A percentile compares a stretch with the other conserved stretches of the same genome.
These are phyloP conservation scores for Acanthisitta chloris DNA, from an alignment of 2,113 vertebrate genomes.

Conservation along the genomic window DNA sequence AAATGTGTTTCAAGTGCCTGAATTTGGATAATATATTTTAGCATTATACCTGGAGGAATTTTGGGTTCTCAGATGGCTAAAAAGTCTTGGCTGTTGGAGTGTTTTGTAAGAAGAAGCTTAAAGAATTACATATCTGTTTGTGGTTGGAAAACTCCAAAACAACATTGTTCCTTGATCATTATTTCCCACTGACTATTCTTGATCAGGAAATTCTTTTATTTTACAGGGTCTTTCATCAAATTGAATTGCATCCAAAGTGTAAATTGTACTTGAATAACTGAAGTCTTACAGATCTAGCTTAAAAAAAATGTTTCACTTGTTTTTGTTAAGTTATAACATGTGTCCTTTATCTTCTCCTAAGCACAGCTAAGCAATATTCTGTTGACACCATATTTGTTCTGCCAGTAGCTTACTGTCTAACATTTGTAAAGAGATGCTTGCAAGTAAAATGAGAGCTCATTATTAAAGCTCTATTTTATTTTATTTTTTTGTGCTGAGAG, in stretches of 20 bases:
- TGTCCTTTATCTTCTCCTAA: neutral
- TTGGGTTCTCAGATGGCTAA: neutral
- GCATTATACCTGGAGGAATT: neutral
- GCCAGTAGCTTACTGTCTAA: neutral
- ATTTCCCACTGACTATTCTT: neutral
- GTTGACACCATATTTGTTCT: neutral
- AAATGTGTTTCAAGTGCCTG: neutral
- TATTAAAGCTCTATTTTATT: neutral
- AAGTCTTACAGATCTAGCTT: neutral
- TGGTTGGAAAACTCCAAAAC: neutral
- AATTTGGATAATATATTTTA: neutral
- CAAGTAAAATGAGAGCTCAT: constrained; percentile 30
- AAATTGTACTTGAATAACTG: neutral
- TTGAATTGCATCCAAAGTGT: neutral
- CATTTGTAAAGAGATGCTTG: neutral
- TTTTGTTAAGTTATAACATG: neutral
- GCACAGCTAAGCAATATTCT: neutral
- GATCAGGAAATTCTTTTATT: neutral
- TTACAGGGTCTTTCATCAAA: neutral
- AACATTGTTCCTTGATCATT: neutral
- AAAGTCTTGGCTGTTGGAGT: neutral
- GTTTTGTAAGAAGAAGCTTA: neutral
- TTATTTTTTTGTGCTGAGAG: neutral
- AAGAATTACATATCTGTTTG: neutral
- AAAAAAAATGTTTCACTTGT: neutral